A percentile compares a stretch with the other conserved stretches of the same genome.
These are phyloP conservation scores for Hystrix cristata DNA, from an alignment of 2,113 vertebrate species.

Conservation along the genomic window DNA sequence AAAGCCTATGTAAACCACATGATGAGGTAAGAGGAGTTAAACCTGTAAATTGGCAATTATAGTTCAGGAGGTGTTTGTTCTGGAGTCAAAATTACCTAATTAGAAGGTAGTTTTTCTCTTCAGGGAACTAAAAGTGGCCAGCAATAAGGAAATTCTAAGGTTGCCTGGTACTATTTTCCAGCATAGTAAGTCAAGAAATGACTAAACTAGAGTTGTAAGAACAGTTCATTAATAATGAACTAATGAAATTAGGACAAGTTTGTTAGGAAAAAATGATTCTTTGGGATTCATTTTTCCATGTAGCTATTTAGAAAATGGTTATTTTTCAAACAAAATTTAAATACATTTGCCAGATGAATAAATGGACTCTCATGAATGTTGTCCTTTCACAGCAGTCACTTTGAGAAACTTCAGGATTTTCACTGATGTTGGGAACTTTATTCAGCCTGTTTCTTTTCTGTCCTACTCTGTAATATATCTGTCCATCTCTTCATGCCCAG, in stretches of 20 bases:
- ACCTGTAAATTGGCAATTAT: slow-evolving; percentile 52
- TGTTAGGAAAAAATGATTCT: slow-evolving; percentile 56
- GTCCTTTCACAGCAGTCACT: slow-evolving; percentile 51
- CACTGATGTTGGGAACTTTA: not conserved
- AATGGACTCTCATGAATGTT: not conserved
- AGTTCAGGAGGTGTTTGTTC: slow-evolving; percentile 63
- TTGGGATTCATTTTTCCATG: not conserved
- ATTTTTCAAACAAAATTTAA: slow-evolving; percentile 61
- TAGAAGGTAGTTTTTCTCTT: slow-evolving; percentile 36
- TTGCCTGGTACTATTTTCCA: slow-evolving; percentile 25
- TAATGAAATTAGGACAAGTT: slow-evolving; percentile 53
- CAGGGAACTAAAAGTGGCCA: not conserved
- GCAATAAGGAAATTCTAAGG: not conserved
- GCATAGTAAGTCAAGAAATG: slow-evolving; percentile 32
- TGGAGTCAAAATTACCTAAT: slow-evolving; percentile 35
- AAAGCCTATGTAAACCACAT: slow-evolving; percentile 96
- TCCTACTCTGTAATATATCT: not conserved
- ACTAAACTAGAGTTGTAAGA: slow-evolving; percentile 23
- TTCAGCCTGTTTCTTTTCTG: not conserved
- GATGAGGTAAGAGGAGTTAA: slow-evolving; percentile 92
- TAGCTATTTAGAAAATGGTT: slow-evolving; percentile 7
- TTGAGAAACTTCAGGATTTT: slow-evolving; percentile 39
- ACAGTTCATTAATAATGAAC: not conserved
- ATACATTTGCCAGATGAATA: slow-evolving; percentile 38
- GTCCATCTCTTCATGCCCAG: not conserved